Conservation (phyloP, 2,888 invertebrate genomes). For the Trileptium ribeirensis region DNA sequence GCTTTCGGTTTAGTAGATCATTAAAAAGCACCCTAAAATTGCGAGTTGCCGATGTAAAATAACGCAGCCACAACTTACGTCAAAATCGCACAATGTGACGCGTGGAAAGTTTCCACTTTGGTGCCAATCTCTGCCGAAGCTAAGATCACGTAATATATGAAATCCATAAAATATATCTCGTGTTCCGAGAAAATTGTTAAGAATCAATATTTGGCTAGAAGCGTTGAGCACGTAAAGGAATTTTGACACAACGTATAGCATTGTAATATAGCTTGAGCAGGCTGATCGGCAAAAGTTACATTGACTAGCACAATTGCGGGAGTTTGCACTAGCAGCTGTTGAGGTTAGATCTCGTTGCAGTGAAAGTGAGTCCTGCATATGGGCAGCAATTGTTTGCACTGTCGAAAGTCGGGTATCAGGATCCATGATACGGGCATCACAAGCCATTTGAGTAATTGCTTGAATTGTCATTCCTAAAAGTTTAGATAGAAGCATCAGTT, state of each 20-base stretch:
- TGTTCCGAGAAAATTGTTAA: constrained; percentile 52
- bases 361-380: constrained; percentile 51
- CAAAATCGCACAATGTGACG: constrained; percentile 53
- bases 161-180: constrained; percentile 52
- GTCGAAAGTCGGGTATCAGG: constrained; percentile 49
- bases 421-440: constrained; percentile 52
- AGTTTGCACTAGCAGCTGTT: constrained; percentile 43
- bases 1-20: too few species aligned
- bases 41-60: too few species aligned
- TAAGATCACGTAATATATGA: constrained; percentile 50
- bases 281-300: not conserved
- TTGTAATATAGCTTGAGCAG: constrained; percentile 49
- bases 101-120: constrained; percentile 50
- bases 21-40: too few species aligned
- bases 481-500: too few species aligned
- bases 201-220: constrained; percentile 50
- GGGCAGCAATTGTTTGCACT: constrained; percentile 50
- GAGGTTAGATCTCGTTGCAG: constrained; percentile 50
- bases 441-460: constrained; percentile 52
- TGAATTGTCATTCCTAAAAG: constrained; percentile 55
- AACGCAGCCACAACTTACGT: constrained; percentile 37
- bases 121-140: constrained; percentile 50
- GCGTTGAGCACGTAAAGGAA: constrained; percentile 50
- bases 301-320: constrained; percentile 48
- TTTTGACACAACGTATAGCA: constrained; percentile 51